Evolutionary conservation across 2,113 vertebrate species (phyloP), one percentile per base, ranked within the genome.

Genomic region (Lontra canadensis): DNA sequence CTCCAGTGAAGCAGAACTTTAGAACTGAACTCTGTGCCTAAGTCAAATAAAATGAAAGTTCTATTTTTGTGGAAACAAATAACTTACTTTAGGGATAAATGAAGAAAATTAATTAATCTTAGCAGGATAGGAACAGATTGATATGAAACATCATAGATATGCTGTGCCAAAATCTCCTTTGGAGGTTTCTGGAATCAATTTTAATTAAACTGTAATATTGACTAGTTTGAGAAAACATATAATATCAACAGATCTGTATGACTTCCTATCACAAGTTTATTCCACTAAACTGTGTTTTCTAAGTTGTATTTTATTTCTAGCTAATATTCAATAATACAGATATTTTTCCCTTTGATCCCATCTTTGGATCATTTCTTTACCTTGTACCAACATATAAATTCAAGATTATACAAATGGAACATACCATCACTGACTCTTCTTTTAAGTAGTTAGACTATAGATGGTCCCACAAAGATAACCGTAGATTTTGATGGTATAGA

Each of bases 121-220:
- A 83, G 39, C 57, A 21, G 44, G n/a, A 86, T 18, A 67, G 4
- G 4, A 63, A 65, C 11, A 83, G 61, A 52, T 9, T 63, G 36
- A 57, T 88, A 55, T 49, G 26, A 69, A 86, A 89, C 8, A 73
- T 84, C 15, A 84, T 59, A 31, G 49, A 3, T 52, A 71, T 79
- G 13, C 71, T 90, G 20, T 55, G 39, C 17, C 57, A 10, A 89
- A 83, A 57, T 71, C 25, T 92, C 23, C 59, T 29, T 44, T 76
- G 21, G 8, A 83, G 25, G 3, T 95, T 69, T 98, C 86, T 94
- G 71, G 36, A 57, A 61, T 90, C 10, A 63, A 12, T 74, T 96
- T 90, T 84, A 88, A 85, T 63, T 55, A 92, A 39, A 93, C 65
- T 83, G 13, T 82, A 61, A 76, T 73, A 86, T 29, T 65, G 65